A percentile compares a stretch with the other conserved stretches of the same genome.
phyloP scores from a whole-genome alignment of 1,140 invertebrate genomes.

The Achatina immaculata region DNA sequence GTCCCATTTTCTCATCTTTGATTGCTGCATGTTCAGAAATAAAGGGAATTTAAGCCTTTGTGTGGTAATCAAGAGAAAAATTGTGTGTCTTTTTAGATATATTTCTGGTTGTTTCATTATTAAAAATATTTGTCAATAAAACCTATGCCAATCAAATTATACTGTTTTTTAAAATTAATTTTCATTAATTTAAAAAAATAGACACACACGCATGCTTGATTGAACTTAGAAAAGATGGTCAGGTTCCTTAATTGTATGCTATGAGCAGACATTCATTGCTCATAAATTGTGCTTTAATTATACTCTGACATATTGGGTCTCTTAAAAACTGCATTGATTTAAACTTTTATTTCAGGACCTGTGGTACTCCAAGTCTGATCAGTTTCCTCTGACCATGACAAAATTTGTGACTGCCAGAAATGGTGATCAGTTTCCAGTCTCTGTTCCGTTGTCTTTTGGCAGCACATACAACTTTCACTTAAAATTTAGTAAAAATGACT shows the following conservation, averaged over 20 bases:
- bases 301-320: neutral
- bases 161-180: too few species aligned
- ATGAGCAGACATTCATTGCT: neutral
- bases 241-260: too few species aligned
- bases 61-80: too few species aligned
- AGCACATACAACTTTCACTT: constrained; percentile 12
- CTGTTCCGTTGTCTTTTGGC: constrained; percentile 10
- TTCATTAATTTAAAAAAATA: too few species aligned
- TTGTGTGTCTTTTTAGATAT: too few species aligned
- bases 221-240: too few species aligned
- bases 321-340: neutral
- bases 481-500: neutral
- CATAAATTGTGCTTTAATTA: neutral
- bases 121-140: too few species aligned
- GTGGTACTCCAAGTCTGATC: constrained; percentile 6
- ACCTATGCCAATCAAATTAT: too few species aligned
- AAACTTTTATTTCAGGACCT: neutral
- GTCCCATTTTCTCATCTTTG: too few species aligned
- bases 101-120: too few species aligned
- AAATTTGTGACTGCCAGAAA: neutral
- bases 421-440: constrained; percentile 4
- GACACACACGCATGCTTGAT: too few species aligned
- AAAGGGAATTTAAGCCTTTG: neutral
- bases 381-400: neutral
- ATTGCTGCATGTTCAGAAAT: too few species aligned